A percentile compares a stretch with the other conserved stretches of the same genome.
Evolutionary conservation across 1,140 invertebrate species (phyloP).

Genomic region (Oryzaephilus surinamensis): DNA sequence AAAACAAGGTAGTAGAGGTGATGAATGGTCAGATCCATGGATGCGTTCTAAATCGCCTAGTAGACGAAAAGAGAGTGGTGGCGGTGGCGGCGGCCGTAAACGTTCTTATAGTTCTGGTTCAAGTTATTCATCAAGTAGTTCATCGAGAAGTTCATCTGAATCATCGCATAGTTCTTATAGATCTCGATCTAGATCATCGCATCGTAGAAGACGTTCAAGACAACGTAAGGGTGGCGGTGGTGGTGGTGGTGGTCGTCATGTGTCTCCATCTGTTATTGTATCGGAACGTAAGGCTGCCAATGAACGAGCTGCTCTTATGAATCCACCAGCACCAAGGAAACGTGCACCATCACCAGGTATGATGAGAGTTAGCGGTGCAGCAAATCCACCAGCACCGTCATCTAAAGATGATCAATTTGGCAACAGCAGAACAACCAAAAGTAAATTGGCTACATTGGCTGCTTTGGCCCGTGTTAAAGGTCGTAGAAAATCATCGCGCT

Average conservation of each 20-base stretch:
- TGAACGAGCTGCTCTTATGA: conserved; percentile 53
- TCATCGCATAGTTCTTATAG: conserved; percentile 37
- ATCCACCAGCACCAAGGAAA: conserved; percentile 52
- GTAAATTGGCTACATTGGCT: conserved; percentile 29
- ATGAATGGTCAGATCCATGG: conserved; percentile 92
- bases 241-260: conserved; percentile 21
- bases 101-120: conserved; percentile 66
- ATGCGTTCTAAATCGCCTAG: conserved; percentile 64
- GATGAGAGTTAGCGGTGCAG: conserved; percentile 33
- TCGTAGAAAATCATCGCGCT: conserved; percentile 35
- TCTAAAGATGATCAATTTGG: conserved; percentile 24
- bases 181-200: conserved; percentile 43
- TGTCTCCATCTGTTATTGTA: conserved; percentile 49
- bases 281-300: conserved; percentile 46
- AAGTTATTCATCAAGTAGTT: conserved; percentile 55
- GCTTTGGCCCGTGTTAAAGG: conserved; percentile 32
- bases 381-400: conserved; percentile 30
- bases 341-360: conserved; percentile 39
- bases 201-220: conserved; percentile 29
- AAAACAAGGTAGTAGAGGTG: conserved; percentile 48
- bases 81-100: conserved; percentile 42
- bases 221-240: too few species aligned
- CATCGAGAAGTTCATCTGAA: conserved; percentile 31
- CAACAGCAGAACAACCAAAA: conserved; percentile 17
- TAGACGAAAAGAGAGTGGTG: conserved; percentile 36